These are phyloP conservation scores for Drosophila parvula DNA, from an alignment of 1,140 invertebrate genomes.

Conservation along the genomic window DNA sequence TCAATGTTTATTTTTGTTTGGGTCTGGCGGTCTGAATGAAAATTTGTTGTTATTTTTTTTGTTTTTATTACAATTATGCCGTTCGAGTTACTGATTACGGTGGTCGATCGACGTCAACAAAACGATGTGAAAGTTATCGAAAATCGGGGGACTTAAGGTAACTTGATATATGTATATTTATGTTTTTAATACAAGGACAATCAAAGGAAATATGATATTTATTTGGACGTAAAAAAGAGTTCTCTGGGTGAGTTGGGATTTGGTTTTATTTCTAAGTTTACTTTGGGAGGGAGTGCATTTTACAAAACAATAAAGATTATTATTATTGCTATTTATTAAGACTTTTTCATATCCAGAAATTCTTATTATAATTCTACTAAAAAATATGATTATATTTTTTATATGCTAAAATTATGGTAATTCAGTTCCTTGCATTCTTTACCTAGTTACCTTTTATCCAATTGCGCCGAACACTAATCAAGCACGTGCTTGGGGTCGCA, in stretches of 20 bases:
- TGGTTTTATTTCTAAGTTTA: not conserved
- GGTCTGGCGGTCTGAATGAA: constrained; percentile 26
- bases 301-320: not conserved
- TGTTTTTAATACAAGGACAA: not conserved
- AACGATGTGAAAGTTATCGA: constrained; percentile 34
- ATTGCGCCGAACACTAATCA: too few species aligned
- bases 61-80: constrained; percentile 24
- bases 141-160: constrained; percentile 10
- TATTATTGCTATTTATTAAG: not conserved
- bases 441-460: too few species aligned
- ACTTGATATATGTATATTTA: not conserved
- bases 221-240: not conserved
- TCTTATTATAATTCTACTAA: not conserved
- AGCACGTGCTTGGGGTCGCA: too few species aligned
- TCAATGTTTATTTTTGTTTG: constrained; percentile 76
- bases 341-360: not conserved
- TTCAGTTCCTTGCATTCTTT: too few species aligned
- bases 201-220: not conserved
- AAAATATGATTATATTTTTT: too few species aligned
- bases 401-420: too few species aligned
- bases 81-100: constrained; percentile 32
- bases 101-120: constrained; percentile 37
- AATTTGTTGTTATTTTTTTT: too few species aligned
- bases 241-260: not conserved
- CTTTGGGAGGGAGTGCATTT: not conserved